Conservation (phyloP, 2,888 invertebrate species). For the Zaprionus lineosus region DNA sequence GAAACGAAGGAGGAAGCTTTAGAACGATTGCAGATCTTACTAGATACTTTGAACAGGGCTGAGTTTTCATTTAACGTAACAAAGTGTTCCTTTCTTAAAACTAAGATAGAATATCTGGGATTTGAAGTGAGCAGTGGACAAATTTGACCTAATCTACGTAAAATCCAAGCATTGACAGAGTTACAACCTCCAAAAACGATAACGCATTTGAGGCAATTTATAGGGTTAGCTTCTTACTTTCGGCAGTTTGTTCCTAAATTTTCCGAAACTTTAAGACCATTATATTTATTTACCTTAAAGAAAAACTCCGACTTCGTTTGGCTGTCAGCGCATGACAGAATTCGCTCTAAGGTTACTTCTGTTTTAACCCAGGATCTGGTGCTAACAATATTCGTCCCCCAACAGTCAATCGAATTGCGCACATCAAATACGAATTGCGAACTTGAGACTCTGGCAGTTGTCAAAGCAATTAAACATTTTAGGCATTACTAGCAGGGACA, state of each 20-base stretch:
- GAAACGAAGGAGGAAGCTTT: conserved; percentile 4
- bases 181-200: neutral
- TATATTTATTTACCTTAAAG: conserved; percentile 4
- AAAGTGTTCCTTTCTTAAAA: conserved; percentile 4
- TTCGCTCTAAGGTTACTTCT: neutral
- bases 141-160: conserved; percentile 6
- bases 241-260: conserved; percentile 8
- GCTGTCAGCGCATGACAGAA: neutral
- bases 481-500: conserved; percentile 34
- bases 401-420: conserved; percentile 14
- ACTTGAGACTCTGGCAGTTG: neutral
- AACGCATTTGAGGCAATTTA: neutral
- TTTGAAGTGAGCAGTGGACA: conserved; percentile 1
- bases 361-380: conserved; percentile 8
- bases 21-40: neutral
- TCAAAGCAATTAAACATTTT: conserved; percentile 34
- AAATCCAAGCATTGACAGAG: neutral
- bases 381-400: conserved; percentile 1
- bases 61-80: conserved; percentile 7
- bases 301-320: conserved; percentile 1
- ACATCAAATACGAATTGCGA: conserved; percentile 5
- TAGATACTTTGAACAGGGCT: neutral
- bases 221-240: neutral
- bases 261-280: conserved; percentile 1
- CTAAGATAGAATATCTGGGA: neutral